phyloP scores from a whole-genome alignment of 2,113 vertebrate genomes.

The Mesoclemmys tuberculata region DNA sequence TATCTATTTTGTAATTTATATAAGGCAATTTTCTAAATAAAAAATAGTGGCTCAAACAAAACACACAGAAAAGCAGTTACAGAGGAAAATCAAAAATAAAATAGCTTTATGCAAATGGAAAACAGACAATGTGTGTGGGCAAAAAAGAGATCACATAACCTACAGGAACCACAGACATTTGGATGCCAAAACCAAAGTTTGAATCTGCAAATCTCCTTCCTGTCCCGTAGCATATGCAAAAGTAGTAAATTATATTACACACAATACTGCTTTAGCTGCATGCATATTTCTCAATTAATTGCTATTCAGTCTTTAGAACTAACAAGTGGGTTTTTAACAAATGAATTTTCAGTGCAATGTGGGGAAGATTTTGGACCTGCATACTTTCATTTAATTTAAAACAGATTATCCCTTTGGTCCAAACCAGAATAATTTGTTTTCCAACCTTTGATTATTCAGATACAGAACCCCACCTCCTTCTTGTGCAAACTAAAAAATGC shows the following conservation, averaged over 20 bases:
- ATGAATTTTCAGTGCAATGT: not conserved
- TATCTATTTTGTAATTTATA: constrained; percentile 25
- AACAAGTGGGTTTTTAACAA: not conserved
- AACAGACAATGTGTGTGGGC: constrained; percentile 24
- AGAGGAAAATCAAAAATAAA: not conserved
- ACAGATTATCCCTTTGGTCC: not conserved
- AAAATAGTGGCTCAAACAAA: constrained; percentile 17
- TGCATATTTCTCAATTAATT: not conserved
- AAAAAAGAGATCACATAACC: constrained; percentile 47
- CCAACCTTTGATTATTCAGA: not conserved
- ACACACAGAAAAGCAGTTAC: not conserved
- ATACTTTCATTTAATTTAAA: not conserved
- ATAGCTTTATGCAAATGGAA: constrained; percentile 18
- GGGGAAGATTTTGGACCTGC: not conserved
- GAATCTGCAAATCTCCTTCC: constrained; percentile 51
- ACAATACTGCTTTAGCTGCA: not conserved
- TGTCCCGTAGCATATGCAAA: constrained; percentile 31
- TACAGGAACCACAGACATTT: constrained; percentile 40
- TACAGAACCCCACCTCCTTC: not conserved
- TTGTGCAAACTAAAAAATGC: not conserved
- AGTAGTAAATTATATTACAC: constrained; percentile 44
- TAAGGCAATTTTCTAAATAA: constrained; percentile 35
- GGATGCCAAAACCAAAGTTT: constrained; percentile 39
- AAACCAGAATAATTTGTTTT: not conserved
- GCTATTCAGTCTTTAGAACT: not conserved